These are phyloP conservation scores for Cataglyphis altisquamis DNA, from an alignment of 2,888 invertebrate genomes.

Conservation along the genomic window DNA sequence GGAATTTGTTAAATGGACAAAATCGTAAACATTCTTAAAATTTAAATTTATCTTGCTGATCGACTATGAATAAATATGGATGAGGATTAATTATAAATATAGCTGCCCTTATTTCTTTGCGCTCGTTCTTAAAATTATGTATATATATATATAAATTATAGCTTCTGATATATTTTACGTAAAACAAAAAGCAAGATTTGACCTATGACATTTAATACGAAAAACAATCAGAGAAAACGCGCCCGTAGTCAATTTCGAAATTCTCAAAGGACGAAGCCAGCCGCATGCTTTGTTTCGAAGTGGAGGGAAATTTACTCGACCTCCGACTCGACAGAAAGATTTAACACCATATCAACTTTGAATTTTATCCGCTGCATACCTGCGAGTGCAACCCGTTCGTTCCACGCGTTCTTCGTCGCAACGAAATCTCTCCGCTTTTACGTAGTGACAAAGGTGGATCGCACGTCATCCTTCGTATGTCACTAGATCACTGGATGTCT, in stretches of 20 bases:
- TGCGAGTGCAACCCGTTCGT: slow-evolving; percentile 25
- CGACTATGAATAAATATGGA: too few relatives aligned
- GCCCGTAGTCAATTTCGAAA: slow-evolving; percentile 23
- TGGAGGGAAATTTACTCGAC: slow-evolving; percentile 32
- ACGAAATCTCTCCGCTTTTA: slow-evolving; percentile 16
- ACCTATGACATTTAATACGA: not conserved
- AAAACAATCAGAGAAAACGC: slow-evolving; percentile 9
- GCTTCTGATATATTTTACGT: slow-evolving; percentile 1
- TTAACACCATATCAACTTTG: slow-evolving; percentile 45
- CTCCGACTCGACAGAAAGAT: slow-evolving; percentile 43
- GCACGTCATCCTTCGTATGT: slow-evolving; percentile 33
- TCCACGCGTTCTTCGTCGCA: slow-evolving; percentile 21
- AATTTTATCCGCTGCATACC: slow-evolving; percentile 36
- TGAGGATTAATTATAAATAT: too few relatives aligned
- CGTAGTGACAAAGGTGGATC: slow-evolving; percentile 10
- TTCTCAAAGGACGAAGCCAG: slow-evolving; percentile 30
- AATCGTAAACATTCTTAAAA: not conserved
- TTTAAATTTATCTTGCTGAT: too few relatives aligned
- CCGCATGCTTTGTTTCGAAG: not conserved
- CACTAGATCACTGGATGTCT: slow-evolving; percentile 43
- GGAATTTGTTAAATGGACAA: too few relatives aligned
- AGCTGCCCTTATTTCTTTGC: too few relatives aligned
- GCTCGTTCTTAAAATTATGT: too few relatives aligned
- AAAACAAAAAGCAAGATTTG: slow-evolving; percentile 15
- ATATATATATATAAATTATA: not conserved